Evolutionary conservation across 1,140 invertebrate species (phyloP).

Genomic region (Musca vetustissima): DNA sequence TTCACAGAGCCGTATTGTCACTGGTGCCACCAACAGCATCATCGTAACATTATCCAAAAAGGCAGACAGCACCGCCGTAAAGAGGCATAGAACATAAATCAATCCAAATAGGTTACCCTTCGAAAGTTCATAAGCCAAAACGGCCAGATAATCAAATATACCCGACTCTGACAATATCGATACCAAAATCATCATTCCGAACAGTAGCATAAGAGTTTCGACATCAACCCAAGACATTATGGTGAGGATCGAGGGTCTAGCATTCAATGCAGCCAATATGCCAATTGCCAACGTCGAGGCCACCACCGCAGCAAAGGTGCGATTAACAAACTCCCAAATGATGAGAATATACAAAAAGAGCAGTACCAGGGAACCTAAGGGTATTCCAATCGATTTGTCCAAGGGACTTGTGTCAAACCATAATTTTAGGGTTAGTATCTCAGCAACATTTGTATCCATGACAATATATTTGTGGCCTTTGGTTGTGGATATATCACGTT

Average conservation of each 20-base stretch:
- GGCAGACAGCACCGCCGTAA: slow-evolving; percentile 75
- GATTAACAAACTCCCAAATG: slow-evolving; percentile 60
- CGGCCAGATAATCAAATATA: slow-evolving; percentile 79
- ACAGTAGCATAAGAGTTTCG: slow-evolving; percentile 77
- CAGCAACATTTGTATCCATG: slow-evolving; percentile 12
- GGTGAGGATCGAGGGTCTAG: slow-evolving; percentile 69
- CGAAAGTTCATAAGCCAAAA: slow-evolving; percentile 74
- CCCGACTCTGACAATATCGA: slow-evolving; percentile 81
- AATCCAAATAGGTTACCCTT: slow-evolving; percentile 77
- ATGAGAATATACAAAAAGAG: slow-evolving; percentile 67
- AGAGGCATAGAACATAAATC: slow-evolving; percentile 72
- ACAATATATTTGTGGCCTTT: neutral
- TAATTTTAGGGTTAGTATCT: slow-evolving; percentile 18
- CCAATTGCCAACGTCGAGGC: slow-evolving; percentile 72
- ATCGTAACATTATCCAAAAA: slow-evolving; percentile 86
- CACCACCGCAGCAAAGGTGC: slow-evolving; percentile 76
- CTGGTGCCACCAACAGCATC: slow-evolving; percentile 78
- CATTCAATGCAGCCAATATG: slow-evolving; percentile 67
- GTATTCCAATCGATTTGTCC: slow-evolving; percentile 59
- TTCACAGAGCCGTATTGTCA: slow-evolving; percentile 81
- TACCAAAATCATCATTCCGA: slow-evolving; percentile 88
- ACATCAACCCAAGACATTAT: slow-evolving; percentile 82
- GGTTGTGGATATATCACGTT: neutral
- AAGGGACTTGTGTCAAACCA: neutral
- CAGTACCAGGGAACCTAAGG: slow-evolving; percentile 69